phyloP scores from a whole-genome alignment of 2,888 invertebrate genomes.

The Mycalesis mineus region DNA sequence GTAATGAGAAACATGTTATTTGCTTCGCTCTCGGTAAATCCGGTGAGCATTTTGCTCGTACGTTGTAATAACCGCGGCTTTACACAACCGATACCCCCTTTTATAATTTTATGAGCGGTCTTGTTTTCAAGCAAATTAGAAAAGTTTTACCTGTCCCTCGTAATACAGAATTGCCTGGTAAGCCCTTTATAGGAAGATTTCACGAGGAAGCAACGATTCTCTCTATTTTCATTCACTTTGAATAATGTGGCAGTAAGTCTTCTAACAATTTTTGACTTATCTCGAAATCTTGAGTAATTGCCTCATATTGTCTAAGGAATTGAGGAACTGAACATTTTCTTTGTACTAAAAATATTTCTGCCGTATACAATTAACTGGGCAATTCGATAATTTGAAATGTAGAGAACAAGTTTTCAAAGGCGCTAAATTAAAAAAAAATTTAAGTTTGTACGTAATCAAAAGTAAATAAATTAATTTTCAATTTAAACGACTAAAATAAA shows the following conservation, averaged over 20 bases:
- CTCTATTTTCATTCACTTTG: conserved; percentile 35
- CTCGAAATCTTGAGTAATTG: conserved; percentile 16
- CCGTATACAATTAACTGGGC: not conserved
- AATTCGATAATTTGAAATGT: not conserved
- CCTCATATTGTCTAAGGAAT: conserved; percentile 2
- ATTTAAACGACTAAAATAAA: no score
- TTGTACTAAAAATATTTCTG: not conserved
- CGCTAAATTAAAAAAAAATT: not conserved
- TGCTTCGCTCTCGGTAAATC: not conserved
- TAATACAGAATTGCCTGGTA: conserved; percentile 43
- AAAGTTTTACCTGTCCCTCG: conserved; percentile 52
- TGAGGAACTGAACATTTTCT: not conserved
- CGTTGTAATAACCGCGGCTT: conserved; percentile 1
- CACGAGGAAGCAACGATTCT: conserved; percentile 16
- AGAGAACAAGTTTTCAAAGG: not conserved
- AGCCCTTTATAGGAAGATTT: conserved; percentile 39
- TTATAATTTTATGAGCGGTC: conserved; percentile 34
- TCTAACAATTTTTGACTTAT: conserved; percentile 23
- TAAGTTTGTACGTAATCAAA: no score
- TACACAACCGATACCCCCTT: conserved; percentile 19
- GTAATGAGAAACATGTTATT: not conserved
- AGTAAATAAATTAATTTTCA: no score
- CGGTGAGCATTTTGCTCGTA: not conserved
- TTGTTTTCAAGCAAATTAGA: conserved; percentile 52
- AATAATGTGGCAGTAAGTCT: conserved; percentile 32